Evolutionary conservation across 1,140 invertebrate species (phyloP).

Genomic region (Pseudobourletiella spinata): DNA sequence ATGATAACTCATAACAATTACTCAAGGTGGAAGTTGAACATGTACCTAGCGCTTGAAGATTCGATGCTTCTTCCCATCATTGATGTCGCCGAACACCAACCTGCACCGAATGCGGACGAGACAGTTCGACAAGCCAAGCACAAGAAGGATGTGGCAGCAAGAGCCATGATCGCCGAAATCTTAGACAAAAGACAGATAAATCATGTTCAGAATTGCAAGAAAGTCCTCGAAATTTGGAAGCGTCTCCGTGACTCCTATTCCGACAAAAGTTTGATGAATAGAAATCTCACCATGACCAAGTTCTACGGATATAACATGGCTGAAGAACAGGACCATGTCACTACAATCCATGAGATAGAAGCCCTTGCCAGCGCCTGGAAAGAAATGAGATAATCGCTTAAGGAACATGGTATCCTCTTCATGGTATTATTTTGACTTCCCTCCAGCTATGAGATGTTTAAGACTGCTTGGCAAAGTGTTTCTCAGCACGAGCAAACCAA

Average conservation of each 20-base stretch:
- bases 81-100: neutral
- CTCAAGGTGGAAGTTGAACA: neutral
- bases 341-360: neutral
- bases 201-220: neutral
- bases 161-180: neutral
- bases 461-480: no score
- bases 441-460: conserved; percentile 39
- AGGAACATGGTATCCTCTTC: neutral
- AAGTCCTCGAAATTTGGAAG: neutral
- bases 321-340: neutral
- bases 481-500: neutral
- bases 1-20: neutral
- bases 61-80: neutral
- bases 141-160: neutral
- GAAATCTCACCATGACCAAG: neutral
- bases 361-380: neutral
- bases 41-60: neutral
- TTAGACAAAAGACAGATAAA: neutral
- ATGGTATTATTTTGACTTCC: neutral
- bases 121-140: neutral
- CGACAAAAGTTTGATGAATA: neutral
- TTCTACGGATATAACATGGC: neutral
- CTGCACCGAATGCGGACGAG: neutral
- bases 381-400: neutral
- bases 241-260: neutral